Percentiles rank a stretch among this genome's conserved stretches.
phyloP scores from a whole-genome alignment of 2,888 invertebrate genomes.

The Dysmachus trigonus region DNA sequence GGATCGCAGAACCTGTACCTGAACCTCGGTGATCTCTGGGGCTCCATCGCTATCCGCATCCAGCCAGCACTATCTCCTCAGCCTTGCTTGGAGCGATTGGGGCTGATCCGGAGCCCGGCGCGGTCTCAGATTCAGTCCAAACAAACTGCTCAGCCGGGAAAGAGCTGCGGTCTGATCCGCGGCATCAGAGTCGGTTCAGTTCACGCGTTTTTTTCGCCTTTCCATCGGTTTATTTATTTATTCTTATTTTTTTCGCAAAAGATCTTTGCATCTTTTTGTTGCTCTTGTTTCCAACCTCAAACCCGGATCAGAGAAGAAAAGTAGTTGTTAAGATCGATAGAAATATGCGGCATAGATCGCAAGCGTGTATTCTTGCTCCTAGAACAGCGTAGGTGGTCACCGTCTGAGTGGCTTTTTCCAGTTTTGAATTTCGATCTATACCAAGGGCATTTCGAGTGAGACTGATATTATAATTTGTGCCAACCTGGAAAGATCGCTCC shows the following conservation, averaged over 20 bases:
- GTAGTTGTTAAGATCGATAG: background rate
- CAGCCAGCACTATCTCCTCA: background rate
- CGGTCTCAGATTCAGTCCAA: slow-evolving; percentile 34
- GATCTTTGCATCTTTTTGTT: background rate
- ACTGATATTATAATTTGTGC: background rate
- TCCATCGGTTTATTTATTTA: no score
- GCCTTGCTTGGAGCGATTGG: slow-evolving; percentile 14
- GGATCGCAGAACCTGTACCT: slow-evolving; percentile 11
- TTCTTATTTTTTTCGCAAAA: background rate
- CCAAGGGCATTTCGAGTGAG: background rate
- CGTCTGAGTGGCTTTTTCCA: background rate
- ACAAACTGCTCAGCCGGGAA: slow-evolving; percentile 40
- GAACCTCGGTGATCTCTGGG: slow-evolving; percentile 3
- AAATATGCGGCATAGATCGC: background rate
- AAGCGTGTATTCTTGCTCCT: slow-evolving; percentile 12
- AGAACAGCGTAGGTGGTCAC: slow-evolving; percentile 20
- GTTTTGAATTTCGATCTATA: background rate
- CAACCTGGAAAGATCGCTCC: background rate
- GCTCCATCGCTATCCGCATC: slow-evolving; percentile 6
- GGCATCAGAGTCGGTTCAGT: background rate
- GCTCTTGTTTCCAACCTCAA: background rate
- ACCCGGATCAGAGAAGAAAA: background rate
- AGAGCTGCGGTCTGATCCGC: background rate
- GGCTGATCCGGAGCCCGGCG: background rate
- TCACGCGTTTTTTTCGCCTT: slow-evolving; percentile 16